Conservation (phyloP, 2,113 vertebrate species). For the Ameiurus melas region DNA sequence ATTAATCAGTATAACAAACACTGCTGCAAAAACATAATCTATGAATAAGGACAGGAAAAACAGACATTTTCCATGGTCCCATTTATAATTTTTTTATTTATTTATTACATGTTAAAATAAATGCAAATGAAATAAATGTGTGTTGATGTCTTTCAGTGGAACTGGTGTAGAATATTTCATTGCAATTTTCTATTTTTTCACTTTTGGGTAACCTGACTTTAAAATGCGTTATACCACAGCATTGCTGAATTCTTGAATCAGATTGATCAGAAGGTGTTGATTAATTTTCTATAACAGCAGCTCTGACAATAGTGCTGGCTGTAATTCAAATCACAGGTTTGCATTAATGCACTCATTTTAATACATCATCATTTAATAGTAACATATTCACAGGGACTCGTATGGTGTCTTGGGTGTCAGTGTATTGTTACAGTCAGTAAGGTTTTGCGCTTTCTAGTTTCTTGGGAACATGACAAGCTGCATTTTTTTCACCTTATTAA, state of each 20-base stretch:
- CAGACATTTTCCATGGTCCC: not conserved
- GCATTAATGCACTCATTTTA: not conserved
- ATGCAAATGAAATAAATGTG: not conserved
- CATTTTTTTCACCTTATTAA: too few species aligned
- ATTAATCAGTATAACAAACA: not conserved
- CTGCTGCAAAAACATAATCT: not conserved
- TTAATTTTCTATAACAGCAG: not conserved
- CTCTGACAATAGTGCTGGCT: not conserved
- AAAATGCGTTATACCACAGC: not conserved
- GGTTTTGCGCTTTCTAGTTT: too few species aligned
- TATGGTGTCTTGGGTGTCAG: too few species aligned
- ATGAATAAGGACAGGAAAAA: not conserved
- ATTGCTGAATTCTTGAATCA: not conserved
- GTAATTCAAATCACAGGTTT: not conserved
- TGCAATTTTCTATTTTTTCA: not conserved
- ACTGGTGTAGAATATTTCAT: not conserved
- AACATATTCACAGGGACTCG: not conserved
- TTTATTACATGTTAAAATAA: not conserved
- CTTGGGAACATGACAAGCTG: too few species aligned
- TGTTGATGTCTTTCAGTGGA: not conserved
- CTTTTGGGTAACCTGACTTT: not conserved
- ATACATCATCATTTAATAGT: not conserved
- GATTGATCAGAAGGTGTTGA: not conserved
- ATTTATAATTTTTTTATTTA: not conserved
- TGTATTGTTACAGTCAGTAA: too few species aligned